Percentiles rank a stretch among this genome's conserved stretches.
phyloP scores from a whole-genome alignment of 2,888 invertebrate genomes.

The Tanypteryx hageni region DNA sequence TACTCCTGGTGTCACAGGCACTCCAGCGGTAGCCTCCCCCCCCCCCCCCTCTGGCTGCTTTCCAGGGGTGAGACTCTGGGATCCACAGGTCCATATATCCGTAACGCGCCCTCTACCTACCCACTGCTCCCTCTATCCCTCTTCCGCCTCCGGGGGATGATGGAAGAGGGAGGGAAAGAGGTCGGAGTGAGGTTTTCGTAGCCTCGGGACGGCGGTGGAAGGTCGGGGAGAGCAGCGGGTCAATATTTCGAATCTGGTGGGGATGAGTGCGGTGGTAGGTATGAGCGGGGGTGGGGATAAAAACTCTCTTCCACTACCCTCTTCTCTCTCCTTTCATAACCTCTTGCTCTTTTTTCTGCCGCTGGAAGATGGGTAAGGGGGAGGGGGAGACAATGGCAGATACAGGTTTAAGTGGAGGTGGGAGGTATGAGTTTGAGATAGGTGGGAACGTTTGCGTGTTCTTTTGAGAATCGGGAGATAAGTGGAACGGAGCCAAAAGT shows the following conservation, averaged over 20 bases:
- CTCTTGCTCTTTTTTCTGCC: background rate
- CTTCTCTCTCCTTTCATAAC: background rate
- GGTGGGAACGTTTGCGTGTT: background rate
- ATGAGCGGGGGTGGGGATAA: background rate
- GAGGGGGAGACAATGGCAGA: background rate
- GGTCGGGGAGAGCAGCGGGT: background rate
- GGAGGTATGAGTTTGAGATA: background rate
- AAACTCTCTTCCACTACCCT: background rate
- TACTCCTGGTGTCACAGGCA: background rate
- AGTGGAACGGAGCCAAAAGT: conserved; percentile 12
- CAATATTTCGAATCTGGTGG: background rate
- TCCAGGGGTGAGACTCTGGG: background rate
- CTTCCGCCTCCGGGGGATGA: background rate
- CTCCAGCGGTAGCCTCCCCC: background rate
- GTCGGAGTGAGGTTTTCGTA: background rate
- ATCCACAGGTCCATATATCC: conserved; percentile 15
- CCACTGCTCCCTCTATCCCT: background rate
- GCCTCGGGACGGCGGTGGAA: background rate
- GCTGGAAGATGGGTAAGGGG: no score
- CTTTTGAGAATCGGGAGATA: background rate
- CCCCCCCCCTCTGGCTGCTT: background rate
- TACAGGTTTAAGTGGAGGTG: background rate
- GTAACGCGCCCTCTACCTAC: background rate
- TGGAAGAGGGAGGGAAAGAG: background rate
- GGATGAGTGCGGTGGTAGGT: background rate